Percentiles rank a stretch among this genome's conserved stretches.
These are phyloP conservation scores for Bombus haemorrhoidalis DNA, from an alignment of 1,140 invertebrate species.

Conservation along the genomic window DNA sequence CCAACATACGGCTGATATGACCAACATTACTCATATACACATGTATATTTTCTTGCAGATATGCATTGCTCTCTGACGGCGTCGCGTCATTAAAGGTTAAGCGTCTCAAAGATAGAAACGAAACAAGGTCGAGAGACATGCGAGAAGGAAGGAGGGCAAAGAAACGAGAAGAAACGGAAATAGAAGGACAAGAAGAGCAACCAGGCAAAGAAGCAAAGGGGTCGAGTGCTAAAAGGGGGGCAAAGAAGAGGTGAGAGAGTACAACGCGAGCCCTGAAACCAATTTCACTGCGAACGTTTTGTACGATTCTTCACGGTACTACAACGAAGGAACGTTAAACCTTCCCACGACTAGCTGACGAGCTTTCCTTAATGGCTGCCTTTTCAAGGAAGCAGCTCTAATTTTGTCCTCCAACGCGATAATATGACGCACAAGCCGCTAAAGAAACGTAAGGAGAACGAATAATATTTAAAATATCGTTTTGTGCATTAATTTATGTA, in stretches of 20 bases:
- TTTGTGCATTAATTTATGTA: not conserved
- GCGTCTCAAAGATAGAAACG: slow-evolving; percentile 13
- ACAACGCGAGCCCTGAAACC: slow-evolving; percentile 60
- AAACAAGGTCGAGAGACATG: slow-evolving; percentile 28
- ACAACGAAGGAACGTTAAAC: slow-evolving; percentile 61
- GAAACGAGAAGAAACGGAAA: not conserved
- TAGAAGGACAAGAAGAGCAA: not conserved
- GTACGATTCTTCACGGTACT: slow-evolving; percentile 67
- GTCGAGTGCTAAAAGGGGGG: not conserved
- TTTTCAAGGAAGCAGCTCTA: slow-evolving; percentile 60
- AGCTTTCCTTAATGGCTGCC: slow-evolving; percentile 57
- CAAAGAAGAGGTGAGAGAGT: not conserved
- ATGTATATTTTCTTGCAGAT: not conserved
- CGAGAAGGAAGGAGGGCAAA: slow-evolving; percentile 4
- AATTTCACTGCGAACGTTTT: slow-evolving; percentile 72
- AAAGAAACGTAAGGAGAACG: not conserved
- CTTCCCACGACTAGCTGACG: slow-evolving; percentile 61
- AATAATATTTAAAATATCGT: not conserved
- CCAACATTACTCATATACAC: no score
- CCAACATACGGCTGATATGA: not conserved
- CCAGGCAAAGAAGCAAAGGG: not conserved
- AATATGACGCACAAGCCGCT: slow-evolving; percentile 20
- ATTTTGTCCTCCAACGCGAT: slow-evolving; percentile 36
- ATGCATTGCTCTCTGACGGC: not conserved
- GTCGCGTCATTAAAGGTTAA: slow-evolving; percentile 8